Conservation (phyloP, 2,888 invertebrate species). For the Mystacides longicornis region DNA sequence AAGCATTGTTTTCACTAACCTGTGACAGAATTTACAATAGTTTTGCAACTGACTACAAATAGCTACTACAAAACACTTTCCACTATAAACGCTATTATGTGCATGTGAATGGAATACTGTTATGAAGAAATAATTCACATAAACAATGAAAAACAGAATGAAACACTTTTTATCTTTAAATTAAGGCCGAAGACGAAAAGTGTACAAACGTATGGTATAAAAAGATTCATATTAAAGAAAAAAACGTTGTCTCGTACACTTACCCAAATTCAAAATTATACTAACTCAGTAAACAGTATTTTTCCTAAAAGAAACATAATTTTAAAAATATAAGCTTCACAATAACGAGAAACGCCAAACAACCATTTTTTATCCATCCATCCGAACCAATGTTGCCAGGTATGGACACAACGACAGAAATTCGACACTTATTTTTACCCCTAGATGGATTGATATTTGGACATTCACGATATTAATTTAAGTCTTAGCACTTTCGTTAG, state of each 20-base stretch:
- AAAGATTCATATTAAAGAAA: background rate
- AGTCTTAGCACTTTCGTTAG: too few species aligned
- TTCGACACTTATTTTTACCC: too few species aligned
- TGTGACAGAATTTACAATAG: background rate
- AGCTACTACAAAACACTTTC: background rate
- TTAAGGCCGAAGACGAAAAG: background rate
- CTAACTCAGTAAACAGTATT: slow-evolving; percentile 7
- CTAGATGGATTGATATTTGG: too few species aligned
- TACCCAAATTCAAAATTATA: slow-evolving; percentile 1
- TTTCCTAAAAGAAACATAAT: slow-evolving; percentile 3
- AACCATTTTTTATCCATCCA: slow-evolving; percentile 18
- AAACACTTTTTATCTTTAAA: background rate
- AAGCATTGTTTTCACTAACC: background rate
- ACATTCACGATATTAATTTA: too few species aligned
- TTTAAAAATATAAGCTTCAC: slow-evolving; percentile 11
- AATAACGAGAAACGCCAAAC: slow-evolving; percentile 18
- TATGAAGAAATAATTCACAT: background rate
- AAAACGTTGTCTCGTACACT: background rate
- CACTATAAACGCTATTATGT: too few species aligned
- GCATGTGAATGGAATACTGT: background rate
- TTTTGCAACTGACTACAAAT: background rate
- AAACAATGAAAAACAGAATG: slow-evolving; percentile 11
- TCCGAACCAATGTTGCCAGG: background rate
- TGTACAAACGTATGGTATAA: background rate
- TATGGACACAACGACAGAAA: too few species aligned